A percentile compares a stretch with the other conserved stretches of the same genome.
Conservation (phyloP, 2,888 invertebrate species). For the Epinotia nisella region DNA sequence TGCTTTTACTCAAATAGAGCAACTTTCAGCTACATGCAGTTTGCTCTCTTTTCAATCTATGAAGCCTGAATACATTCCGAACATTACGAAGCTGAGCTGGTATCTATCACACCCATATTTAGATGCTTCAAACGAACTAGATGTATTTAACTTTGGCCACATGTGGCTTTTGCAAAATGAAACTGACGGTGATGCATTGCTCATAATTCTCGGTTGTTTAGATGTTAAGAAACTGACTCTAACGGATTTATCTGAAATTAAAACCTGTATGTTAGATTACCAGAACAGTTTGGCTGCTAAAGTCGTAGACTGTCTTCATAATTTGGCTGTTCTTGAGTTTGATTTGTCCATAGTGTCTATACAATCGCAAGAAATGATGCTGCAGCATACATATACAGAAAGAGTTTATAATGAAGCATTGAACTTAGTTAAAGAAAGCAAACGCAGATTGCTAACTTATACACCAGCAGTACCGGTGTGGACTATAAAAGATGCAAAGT, state of each 20-base stretch:
- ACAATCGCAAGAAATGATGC: constrained; percentile 49
- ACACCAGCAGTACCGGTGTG: constrained; percentile 65
- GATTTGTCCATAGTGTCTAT: constrained; percentile 48
- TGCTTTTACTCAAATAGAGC: constrained; percentile 61
- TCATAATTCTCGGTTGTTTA: constrained; percentile 69
- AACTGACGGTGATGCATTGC: constrained; percentile 65
- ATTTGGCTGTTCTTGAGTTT: constrained; percentile 54
- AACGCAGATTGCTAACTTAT: constrained; percentile 56
- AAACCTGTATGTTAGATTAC: constrained; percentile 54
- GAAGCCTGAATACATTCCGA: constrained; percentile 63
- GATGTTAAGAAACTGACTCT: constrained; percentile 61
- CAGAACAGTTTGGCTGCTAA: constrained; percentile 62
- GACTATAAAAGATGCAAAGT: constrained; percentile 56
- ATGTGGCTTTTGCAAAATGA: constrained; percentile 64
- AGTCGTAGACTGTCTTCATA: constrained; percentile 64
- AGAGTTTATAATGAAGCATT: constrained; percentile 67
- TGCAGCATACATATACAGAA: constrained; percentile 63
- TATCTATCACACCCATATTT: constrained; percentile 75
- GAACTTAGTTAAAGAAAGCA: constrained; percentile 60
- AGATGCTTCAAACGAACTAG: constrained; percentile 62
- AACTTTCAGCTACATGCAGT: constrained; percentile 62
- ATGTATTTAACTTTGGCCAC: constrained; percentile 73
- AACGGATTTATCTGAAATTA: constrained; percentile 61
- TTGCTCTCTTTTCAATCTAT: constrained; percentile 67
- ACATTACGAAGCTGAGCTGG: constrained; percentile 69